Evolutionary conservation across 2,113 vertebrate species (phyloP).

Genomic region (Vireo altiloquus): DNA sequence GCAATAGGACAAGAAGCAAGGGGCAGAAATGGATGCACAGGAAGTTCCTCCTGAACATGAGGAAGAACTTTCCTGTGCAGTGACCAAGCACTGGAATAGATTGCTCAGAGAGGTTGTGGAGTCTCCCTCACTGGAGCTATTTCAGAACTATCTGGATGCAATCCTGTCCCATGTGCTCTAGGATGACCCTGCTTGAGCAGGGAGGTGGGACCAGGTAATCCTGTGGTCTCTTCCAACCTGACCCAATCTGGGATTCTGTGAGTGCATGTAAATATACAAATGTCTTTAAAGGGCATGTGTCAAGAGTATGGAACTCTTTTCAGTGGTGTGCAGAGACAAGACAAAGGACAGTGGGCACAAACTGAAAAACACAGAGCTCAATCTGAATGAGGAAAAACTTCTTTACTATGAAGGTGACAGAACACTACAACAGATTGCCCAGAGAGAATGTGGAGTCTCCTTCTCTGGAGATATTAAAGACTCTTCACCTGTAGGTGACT

Average conservation of each 20-base stretch:
- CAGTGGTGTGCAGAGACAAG: not conserved
- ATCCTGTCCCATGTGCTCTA: not conserved
- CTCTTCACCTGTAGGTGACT: not conserved
- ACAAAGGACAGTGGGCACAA: not conserved
- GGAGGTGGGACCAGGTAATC: not conserved
- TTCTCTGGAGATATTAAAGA: not conserved
- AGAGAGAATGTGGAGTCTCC: not conserved
- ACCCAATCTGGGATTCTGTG: not conserved
- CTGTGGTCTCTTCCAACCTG: not conserved
- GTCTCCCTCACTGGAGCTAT: not conserved
- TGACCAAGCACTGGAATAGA: not conserved
- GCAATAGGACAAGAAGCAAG: not conserved
- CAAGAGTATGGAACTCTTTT: not conserved
- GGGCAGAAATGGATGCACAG: not conserved
- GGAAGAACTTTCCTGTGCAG: not conserved
- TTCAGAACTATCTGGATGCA: not conserved
- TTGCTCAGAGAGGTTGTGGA: not conserved
- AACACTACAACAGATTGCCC: not conserved
- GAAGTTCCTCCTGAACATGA: not conserved
- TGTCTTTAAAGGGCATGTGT: not conserved
- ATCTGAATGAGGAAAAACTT: not conserved
- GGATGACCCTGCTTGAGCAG: not conserved
- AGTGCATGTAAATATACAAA: not conserved
- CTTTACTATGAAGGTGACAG: not conserved
- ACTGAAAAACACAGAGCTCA: not conserved